Evolutionary conservation across 2,797 vertebrate species (phyloP).

Genomic region (Prunella strophiata): DNA sequence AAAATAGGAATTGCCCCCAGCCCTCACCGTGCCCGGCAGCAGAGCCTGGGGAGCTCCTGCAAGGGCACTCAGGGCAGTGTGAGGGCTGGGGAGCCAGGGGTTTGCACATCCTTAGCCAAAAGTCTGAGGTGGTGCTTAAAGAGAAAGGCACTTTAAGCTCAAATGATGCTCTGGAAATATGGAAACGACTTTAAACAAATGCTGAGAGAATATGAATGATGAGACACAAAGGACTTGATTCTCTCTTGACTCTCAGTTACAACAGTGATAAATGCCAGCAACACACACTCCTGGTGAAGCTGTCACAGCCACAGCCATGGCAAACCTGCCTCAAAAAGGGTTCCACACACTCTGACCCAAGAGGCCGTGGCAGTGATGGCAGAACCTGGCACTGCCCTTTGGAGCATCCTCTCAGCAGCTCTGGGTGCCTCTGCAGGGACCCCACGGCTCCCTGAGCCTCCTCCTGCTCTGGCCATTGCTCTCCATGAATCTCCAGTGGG

Average conservation of each 20-base stretch:
- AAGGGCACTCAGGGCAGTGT: not conserved
- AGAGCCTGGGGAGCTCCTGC: not conserved
- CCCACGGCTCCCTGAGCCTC: not conserved
- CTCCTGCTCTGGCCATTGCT: not conserved
- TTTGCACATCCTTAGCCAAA: not conserved
- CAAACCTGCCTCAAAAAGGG: not conserved
- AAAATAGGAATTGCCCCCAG: accelerated
- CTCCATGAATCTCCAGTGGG: not conserved
- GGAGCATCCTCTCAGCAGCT: not conserved
- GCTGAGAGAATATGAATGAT: accelerated
- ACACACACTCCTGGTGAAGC: accelerated
- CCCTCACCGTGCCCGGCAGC: not conserved
- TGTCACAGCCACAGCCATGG: not conserved
- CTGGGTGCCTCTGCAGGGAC: not conserved
- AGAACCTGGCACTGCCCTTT: accelerated
- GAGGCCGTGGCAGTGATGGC: accelerated
- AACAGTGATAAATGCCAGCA: not conserved
- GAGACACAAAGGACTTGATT: not conserved
- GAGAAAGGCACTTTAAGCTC: not conserved
- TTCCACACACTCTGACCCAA: not conserved
- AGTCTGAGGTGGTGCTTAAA: not conserved
- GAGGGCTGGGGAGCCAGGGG: not conserved
- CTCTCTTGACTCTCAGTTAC: not conserved
- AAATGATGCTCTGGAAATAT: not conserved
- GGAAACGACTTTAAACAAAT: accelerated